phyloP scores from a whole-genome alignment of 2,888 invertebrate species.

The Enchytraeus crypticus region DNA sequence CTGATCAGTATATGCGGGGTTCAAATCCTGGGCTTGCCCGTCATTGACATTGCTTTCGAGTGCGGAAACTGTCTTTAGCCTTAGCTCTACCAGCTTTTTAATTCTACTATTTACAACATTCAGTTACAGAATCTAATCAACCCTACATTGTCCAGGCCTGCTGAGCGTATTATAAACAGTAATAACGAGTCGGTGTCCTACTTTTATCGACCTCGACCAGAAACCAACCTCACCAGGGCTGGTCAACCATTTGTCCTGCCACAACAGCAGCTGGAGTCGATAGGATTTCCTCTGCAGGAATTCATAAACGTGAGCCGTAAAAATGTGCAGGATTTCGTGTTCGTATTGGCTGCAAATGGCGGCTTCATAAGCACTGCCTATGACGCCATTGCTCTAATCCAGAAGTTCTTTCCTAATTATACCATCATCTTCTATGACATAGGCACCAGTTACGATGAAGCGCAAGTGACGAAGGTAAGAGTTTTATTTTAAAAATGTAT shows the following conservation, averaged over 20 bases:
- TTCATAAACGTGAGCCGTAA: neutral
- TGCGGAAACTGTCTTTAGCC: too few relatives aligned
- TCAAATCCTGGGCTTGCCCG: too few relatives aligned
- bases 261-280: neutral
- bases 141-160: too few relatives aligned
- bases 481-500: too few relatives aligned
- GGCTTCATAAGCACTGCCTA: neutral
- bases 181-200: neutral
- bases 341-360: constrained; percentile 2
- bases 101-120: too few relatives aligned
- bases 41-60: too few relatives aligned
- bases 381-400: constrained; percentile 5
- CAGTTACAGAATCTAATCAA: too few relatives aligned
- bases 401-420: constrained; percentile 4
- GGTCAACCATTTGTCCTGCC: neutral
- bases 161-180: too few relatives aligned
- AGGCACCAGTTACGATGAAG: neutral
- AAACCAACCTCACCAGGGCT: neutral
- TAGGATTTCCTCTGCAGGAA: neutral
- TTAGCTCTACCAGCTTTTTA: too few relatives aligned
- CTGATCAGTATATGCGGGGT: too few relatives aligned
- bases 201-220: neutral
- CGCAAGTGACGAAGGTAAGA: too few relatives aligned
- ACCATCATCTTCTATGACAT: constrained; percentile 9
- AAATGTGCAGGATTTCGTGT: constrained; percentile 7